A percentile compares a stretch with the other conserved stretches of the same genome.
phyloP scores from a whole-genome alignment of 2,888 invertebrate genomes.

The Bedellia somnulentella region DNA sequence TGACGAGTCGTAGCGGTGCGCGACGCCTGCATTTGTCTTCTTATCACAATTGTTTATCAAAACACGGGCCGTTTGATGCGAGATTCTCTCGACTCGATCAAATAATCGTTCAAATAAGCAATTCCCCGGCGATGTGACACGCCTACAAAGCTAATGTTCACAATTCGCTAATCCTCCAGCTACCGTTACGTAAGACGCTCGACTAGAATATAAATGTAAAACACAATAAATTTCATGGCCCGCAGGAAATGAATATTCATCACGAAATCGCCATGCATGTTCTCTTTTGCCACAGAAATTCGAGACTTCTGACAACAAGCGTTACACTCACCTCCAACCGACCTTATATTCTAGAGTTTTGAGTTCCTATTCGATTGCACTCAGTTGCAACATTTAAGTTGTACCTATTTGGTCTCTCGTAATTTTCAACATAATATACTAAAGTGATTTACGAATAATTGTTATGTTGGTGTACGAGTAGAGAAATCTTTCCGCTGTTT shows the following conservation, averaged over 20 bases:
- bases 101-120: too few relatives aligned
- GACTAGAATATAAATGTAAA: conserved; percentile 62
- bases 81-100: too few relatives aligned
- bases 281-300: conserved; percentile 52
- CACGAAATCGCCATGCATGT: conserved; percentile 62
- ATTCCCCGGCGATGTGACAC: too few relatives aligned
- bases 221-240: conserved; percentile 63
- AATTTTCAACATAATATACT: conserved; percentile 58
- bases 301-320: conserved; percentile 31
- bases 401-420: conserved; percentile 42
- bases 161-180: conserved; percentile 59
- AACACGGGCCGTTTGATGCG: too few relatives aligned
- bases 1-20: too few relatives aligned
- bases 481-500: conserved; percentile 62
- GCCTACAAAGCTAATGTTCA: too few relatives aligned
- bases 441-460: conserved; percentile 63
- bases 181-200: conserved; percentile 60
- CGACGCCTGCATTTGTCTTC: too few relatives aligned
- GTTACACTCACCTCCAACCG: conserved; percentile 22
- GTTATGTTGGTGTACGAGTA: conserved; percentile 61
- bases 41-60: too few relatives aligned
- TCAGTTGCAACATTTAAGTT: conserved; percentile 21
- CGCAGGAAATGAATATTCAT: conserved; percentile 63
- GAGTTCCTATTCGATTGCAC: conserved; percentile 32
- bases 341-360: conserved; percentile 28